Conservation (phyloP, 2,797 vertebrate species). For the Pangasius larnaudii region DNA sequence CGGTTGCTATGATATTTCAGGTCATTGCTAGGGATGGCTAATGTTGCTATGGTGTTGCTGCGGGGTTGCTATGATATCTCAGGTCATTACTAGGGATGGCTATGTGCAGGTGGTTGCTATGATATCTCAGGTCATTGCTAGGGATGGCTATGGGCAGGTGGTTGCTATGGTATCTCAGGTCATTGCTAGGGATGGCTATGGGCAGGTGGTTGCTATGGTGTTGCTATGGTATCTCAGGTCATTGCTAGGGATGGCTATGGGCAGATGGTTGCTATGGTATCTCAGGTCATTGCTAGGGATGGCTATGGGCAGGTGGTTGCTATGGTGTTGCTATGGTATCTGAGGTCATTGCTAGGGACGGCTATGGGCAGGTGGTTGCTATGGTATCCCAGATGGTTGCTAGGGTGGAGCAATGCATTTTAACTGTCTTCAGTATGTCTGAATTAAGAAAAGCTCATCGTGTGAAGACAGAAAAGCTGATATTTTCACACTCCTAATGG, state of each 20-base stretch:
- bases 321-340: no score
- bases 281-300: no score
- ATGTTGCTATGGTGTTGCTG: no score
- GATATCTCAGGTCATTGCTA: no score
- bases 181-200: no score
- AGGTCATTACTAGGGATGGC: neutral
- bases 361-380: neutral
- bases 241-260: neutral
- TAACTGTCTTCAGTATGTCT: neutral
- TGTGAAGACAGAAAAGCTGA: neutral
- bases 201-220: no score
- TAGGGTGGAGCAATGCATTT: neutral
- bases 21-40: no score
- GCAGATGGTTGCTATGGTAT: neutral
- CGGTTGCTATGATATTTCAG: no score
- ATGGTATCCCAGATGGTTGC: neutral
- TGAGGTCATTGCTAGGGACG: neutral
- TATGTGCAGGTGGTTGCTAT: neutral
- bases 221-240: neutral
- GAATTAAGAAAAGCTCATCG: neutral
- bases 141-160: no score
- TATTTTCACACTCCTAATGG: neutral
- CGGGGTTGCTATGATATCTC: neutral
- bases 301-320: no score
- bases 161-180: no score